Evolutionary conservation across 2,113 vertebrate species (phyloP).

Genomic region (Microcebus ravelobensis): DNA sequence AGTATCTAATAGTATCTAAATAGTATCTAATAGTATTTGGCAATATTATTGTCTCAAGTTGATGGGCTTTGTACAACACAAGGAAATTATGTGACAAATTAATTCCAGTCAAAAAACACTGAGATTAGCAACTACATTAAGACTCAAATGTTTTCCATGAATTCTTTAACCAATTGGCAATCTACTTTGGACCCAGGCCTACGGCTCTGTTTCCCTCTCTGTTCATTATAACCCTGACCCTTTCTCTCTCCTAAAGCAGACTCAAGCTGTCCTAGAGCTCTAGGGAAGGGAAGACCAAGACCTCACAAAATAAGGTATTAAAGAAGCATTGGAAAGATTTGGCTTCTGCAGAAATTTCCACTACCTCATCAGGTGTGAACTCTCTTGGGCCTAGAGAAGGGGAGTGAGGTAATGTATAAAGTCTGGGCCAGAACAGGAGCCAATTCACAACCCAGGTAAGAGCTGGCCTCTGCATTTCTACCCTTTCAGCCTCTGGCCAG

Average conservation of each 20-base stretch:
- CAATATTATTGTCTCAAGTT: conserved; percentile 27
- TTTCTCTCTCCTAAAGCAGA: neutral
- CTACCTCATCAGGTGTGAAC: neutral
- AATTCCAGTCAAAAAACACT: conserved; percentile 49
- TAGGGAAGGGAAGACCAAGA: neutral
- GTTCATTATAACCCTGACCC: neutral
- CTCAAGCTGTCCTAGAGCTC: neutral
- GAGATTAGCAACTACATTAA: neutral
- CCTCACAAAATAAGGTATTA: neutral
- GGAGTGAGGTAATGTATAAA: neutral
- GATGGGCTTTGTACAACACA: conserved; percentile 19
- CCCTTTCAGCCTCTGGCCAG: neutral
- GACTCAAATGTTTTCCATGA: conserved; percentile 34
- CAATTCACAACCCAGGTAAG: neutral
- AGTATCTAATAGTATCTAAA: conserved; percentile 26
- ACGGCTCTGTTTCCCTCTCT: neutral
- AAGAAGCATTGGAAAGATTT: neutral
- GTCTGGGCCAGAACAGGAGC: neutral
- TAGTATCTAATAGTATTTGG: conserved; percentile 13
- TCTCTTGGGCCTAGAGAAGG: neutral
- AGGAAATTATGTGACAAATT: conserved; percentile 46
- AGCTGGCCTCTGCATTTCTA: neutral
- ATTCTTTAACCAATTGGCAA: neutral
- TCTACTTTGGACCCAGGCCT: neutral
- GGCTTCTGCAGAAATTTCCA: conserved; percentile 18